Evolutionary conservation across 2,888 invertebrate species (phyloP).

Genomic region (Epinotia brunnichana): DNA sequence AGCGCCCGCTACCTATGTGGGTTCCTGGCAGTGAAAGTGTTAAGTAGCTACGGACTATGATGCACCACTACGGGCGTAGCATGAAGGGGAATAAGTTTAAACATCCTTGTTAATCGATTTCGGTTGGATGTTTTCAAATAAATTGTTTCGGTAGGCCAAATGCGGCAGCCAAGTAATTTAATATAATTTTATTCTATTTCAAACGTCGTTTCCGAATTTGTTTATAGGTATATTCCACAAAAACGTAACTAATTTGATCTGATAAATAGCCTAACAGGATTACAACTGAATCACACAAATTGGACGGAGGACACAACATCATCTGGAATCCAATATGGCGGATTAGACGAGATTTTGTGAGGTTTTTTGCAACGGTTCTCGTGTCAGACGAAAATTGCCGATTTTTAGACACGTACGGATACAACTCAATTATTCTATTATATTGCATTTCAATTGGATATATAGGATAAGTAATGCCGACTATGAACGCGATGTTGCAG

Average conservation of each 20-base stretch:
- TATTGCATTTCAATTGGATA: background rate
- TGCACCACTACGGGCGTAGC: no score
- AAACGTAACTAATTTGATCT: background rate
- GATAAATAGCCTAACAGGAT: background rate
- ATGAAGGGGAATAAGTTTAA: no score
- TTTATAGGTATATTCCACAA: background rate
- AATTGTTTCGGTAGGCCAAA: no score
- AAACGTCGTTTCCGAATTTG: background rate
- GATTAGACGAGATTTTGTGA: conserved; percentile 13
- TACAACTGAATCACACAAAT: conserved; percentile 16
- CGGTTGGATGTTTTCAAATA: no score
- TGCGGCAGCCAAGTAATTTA: no score
- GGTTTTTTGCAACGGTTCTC: conserved; percentile 8
- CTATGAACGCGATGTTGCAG: no score
- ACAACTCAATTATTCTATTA: background rate
- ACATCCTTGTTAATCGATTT: no score
- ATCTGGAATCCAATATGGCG: conserved; percentile 23
- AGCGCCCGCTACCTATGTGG: no score
- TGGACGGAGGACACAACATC: background rate
- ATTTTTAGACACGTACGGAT: background rate
- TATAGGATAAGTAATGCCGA: no score
- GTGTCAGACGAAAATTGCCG: conserved; percentile 12
- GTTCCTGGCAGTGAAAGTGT: no score
- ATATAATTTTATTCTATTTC: background rate
- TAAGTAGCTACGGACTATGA: no score